These are phyloP conservation scores for Spea multiplicata DNA, from an alignment of 2,113 vertebrate genomes.

Conservation along the genomic window DNA sequence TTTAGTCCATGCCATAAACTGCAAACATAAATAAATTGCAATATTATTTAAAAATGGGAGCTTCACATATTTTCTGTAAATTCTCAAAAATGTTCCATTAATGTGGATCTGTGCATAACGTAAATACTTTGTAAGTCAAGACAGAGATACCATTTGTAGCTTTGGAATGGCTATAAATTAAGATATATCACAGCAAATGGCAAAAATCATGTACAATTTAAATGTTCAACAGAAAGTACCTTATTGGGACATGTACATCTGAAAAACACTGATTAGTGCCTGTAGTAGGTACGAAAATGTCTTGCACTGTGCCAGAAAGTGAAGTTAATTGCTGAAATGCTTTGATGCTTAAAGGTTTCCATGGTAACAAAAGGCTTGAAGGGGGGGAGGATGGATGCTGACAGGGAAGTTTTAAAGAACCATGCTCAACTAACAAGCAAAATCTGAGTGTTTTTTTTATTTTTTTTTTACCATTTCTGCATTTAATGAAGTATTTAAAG, in stretches of 20 bases:
- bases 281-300: constrained; percentile 27
- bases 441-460: constrained; percentile 5
- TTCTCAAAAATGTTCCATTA: too few species aligned
- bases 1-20: not conserved
- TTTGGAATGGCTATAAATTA: constrained; percentile 14
- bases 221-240: not conserved
- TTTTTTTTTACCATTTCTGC: too few species aligned
- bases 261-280: constrained; percentile 37
- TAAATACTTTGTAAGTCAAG: not conserved
- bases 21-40: not conserved
- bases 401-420: constrained; percentile 34
- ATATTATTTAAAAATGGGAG: too few species aligned
- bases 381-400: constrained; percentile 26
- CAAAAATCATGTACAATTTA: constrained; percentile 21
- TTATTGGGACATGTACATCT: constrained; percentile 10
- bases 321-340: constrained; percentile 43
- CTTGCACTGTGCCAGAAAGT: constrained; percentile 41
- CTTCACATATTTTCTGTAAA: too few species aligned
- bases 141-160: not conserved
- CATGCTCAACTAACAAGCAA: constrained; percentile 6
- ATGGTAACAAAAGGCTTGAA: constrained; percentile 33
- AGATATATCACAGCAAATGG: constrained; percentile 3
- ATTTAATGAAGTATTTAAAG: too few species aligned
- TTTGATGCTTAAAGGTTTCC: constrained; percentile 45
- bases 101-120: too few species aligned